Percentiles rank a stretch among this genome's conserved stretches.
Conservation (phyloP, 1,140 invertebrate species). For the Theocolax elegans region DNA sequence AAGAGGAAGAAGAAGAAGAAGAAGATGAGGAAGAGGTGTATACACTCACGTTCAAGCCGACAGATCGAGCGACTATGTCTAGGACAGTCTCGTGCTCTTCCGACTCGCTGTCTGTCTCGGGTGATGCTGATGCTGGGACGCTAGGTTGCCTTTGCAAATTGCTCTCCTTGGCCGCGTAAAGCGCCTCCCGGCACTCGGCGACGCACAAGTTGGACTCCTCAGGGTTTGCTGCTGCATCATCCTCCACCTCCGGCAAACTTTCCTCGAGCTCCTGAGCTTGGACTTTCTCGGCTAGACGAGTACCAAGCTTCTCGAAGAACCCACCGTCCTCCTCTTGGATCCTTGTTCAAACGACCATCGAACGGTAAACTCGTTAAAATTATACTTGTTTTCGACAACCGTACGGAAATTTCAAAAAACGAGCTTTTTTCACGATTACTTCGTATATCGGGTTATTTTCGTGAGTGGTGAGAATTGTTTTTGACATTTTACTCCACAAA, state of each 20-base stretch:
- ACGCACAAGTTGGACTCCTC: slow-evolving; percentile 41
- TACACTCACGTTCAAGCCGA: slow-evolving; percentile 79
- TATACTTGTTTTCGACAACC: too few species aligned
- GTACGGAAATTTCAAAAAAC: too few species aligned
- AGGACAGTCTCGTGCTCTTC: slow-evolving; percentile 67
- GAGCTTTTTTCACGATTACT: too few species aligned
- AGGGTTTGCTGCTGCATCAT: slow-evolving; percentile 51
- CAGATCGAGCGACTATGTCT: slow-evolving; percentile 69
- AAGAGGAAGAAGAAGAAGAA: too few species aligned
- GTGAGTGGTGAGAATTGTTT: too few species aligned
- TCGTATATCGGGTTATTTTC: too few species aligned
- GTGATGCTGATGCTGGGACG: too few species aligned
- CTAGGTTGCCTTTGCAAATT: slow-evolving; percentile 3
- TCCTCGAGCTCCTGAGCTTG: slow-evolving; percentile 54
- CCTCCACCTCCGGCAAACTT: slow-evolving; percentile 55
- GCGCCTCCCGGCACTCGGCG: slow-evolving; percentile 15
- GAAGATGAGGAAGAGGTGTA: too few species aligned
- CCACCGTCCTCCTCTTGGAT: slow-evolving; percentile 81
- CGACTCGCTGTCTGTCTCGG: slow-evolving; percentile 63
- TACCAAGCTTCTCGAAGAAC: slow-evolving; percentile 84
- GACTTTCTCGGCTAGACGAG: slow-evolving; percentile 74
- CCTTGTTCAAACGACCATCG: slow-evolving; percentile 63
- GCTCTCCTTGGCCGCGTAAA: slow-evolving; percentile 34
- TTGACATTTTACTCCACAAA: too few species aligned
- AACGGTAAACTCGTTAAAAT: slow-evolving; percentile 1